Evolutionary conservation across 2,888 invertebrate species (phyloP), one percentile per base, ranked within the genome.

Genomic region (Thereva unica): DNA sequence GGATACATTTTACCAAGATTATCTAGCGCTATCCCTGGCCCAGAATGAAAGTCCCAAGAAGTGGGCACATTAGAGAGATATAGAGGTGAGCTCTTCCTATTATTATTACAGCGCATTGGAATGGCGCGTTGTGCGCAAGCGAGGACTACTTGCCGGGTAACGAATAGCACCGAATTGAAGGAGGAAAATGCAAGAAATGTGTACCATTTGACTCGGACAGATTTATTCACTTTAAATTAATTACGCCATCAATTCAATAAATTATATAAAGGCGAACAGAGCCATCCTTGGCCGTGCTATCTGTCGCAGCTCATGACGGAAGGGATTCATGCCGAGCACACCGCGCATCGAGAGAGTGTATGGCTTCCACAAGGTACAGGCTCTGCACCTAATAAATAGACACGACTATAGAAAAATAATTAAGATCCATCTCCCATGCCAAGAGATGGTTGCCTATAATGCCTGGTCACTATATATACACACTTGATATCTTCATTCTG

Each of bases 151-250:
- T 61, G 10, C 50, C 49, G 41, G n/a, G 61, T 61, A 61, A 61
- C 61, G 64, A 57, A 50, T 59, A 45, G 38, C n/a, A 59, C 57
- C 57, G 44, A 66, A 57, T 66, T 50, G 59, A 52, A 47, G 61
- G 50, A 38, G 52, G 56, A 42, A 66, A 55, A 69, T 68, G 66
- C 61, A 65, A 68, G 64, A 68, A 72, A 72, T 72, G 71, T 73
- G 71, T 71, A 71, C 69, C 68, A 71, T 71, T 72, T 70, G 70
- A 70, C 70, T 71, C 54, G 68, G 70, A 72, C 73, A 71, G 69
- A 71, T 71, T 71, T 71, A 72, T 72, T 72, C 71, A 70, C 68
- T 69, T 71, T 70, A 72, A 73, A 73, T 73, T 73, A 73, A 73
- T 73, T 73, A 72, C 70, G 69, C 67, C 70, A 72, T 72, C 71